A percentile compares a stretch with the other conserved stretches of the same genome.
Evolutionary conservation across 2,113 vertebrate species (phyloP).

Genomic region (Megaceryle torquata): DNA sequence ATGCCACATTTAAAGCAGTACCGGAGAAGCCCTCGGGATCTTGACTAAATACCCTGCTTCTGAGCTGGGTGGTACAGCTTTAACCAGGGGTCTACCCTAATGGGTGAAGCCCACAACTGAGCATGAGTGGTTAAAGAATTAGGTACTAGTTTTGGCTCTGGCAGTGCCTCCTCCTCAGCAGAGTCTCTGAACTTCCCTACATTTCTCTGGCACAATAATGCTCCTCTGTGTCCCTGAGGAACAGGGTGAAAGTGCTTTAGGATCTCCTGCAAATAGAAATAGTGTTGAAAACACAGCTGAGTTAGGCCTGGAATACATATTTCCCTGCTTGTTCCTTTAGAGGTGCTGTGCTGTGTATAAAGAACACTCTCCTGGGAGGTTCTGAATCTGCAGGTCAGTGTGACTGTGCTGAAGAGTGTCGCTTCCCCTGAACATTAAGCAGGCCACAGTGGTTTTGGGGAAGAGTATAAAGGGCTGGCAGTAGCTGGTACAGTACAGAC

Average conservation of each 20-base stretch:
- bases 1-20: neutral
- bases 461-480: neutral
- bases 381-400: neutral
- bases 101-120: neutral
- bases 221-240: neutral
- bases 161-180: neutral
- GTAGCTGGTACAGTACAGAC: neutral
- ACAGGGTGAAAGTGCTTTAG: neutral
- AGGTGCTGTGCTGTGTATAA: neutral
- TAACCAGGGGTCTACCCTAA: neutral
- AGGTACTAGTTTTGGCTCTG: neutral
- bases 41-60: neutral
- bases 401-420: neutral
- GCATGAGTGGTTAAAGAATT: neutral
- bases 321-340: neutral
- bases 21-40: neutral
- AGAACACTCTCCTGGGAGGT: neutral
- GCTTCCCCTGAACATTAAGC: neutral
- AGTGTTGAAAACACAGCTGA: neutral
- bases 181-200: neutral
- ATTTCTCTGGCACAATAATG: neutral
- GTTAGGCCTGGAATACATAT: neutral
- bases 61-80: neutral
- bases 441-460: neutral
- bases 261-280: neutral